A percentile compares a stretch with the other conserved stretches of the same genome.
Evolutionary conservation across 1,140 invertebrate genomes (phyloP).

Genomic region (Sipha flava): DNA sequence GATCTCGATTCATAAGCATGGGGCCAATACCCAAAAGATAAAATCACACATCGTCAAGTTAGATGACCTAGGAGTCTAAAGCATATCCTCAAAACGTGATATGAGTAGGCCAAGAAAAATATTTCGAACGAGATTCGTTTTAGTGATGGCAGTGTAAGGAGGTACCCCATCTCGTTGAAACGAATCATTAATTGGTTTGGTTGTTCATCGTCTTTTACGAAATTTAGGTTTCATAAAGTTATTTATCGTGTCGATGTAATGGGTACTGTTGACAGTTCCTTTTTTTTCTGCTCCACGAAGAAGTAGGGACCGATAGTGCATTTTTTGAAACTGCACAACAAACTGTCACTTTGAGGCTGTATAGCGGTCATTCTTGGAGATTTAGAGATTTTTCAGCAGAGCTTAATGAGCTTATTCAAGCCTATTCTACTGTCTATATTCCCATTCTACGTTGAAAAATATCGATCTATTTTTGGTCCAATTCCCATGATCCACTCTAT

Average conservation of each 20-base stretch:
- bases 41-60: not conserved
- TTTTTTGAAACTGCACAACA: no score
- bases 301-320: no score
- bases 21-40: not conserved
- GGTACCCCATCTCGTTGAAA: constrained; percentile 38
- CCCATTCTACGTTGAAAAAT: not conserved
- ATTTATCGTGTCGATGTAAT: no score
- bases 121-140: not conserved
- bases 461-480: not conserved
- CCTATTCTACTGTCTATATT: not conserved
- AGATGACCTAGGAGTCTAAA: constrained; percentile 11
- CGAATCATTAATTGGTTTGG: constrained; percentile 32
- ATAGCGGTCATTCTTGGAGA: no score
- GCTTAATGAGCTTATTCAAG: not conserved
- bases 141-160: constrained; percentile 20
- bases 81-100: constrained; percentile 32
- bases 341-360: no score
- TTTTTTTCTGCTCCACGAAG: no score
- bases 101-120: constrained; percentile 7
- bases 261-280: no score
- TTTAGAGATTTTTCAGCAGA: no score
- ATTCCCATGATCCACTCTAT: no score
- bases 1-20: not conserved
- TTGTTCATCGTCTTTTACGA: constrained; percentile 1
- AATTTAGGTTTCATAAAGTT: not conserved